Conservation (phyloP, 37 sponge, comb jelly and placozoan genomes). For the Cladorhizidae sp. region DNA sequence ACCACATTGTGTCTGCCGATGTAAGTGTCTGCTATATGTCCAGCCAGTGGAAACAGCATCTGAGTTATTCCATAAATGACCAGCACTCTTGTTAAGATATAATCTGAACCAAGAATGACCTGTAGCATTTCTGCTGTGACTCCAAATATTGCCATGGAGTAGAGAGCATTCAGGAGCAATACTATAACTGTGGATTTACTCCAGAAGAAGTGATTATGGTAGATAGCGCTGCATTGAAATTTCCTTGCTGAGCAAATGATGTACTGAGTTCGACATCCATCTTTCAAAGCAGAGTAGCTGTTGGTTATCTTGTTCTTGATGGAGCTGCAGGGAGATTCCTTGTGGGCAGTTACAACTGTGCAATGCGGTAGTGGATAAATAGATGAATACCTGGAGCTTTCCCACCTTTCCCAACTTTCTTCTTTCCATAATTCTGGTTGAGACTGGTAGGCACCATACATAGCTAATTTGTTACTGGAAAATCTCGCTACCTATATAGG, state of each 20-base stretch:
- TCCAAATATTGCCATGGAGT: slow-evolving; percentile 42
- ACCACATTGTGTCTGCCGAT: slow-evolving; percentile 39
- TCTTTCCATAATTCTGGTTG: neutral
- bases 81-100: neutral
- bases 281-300: neutral
- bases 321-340: neutral
- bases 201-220: slow-evolving; percentile 32
- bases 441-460: neutral
- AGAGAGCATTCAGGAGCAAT: slow-evolving; percentile 38
- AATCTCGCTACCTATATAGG: too few relatives aligned
- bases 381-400: neutral
- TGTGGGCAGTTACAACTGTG: neutral
- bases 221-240: slow-evolving; percentile 1
- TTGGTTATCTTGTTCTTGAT: neutral
- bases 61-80: slow-evolving; percentile 26
- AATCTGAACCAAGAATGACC: slow-evolving; percentile 28
- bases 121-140: slow-evolving; percentile 33
- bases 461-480: too few relatives aligned
- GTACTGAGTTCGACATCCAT: neutral
- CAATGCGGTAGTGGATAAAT: neutral
- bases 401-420: slow-evolving; percentile 31
- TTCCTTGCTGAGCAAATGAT: neutral
- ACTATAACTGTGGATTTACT: slow-evolving; percentile 24
- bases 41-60: slow-evolving; percentile 43
- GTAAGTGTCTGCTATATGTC: slow-evolving; percentile 39